Conservation (phyloP, 2,113 vertebrate species). For the Gymnorhina tibicen region DNA sequence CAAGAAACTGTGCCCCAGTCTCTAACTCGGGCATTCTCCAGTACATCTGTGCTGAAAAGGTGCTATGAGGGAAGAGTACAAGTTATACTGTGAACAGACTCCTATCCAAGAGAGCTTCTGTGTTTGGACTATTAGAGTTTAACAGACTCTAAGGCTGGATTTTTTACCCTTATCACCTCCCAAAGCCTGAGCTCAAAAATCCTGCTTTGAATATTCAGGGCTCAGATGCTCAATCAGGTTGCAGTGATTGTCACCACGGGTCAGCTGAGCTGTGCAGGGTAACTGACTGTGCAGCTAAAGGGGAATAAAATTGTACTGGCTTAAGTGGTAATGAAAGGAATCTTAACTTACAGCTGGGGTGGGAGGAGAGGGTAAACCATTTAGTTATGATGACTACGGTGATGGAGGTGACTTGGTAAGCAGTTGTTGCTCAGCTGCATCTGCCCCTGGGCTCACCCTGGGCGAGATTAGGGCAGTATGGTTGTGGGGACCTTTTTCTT, state of each 20-base stretch:
- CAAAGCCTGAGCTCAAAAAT: background rate
- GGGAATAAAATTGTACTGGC: background rate
- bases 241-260: fast-evolving
- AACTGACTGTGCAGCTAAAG: background rate
- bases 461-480: background rate
- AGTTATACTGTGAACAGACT: background rate
- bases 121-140: background rate
- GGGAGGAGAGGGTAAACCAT: background rate
- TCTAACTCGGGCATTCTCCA: background rate
- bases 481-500: background rate
- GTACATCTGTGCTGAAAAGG: background rate
- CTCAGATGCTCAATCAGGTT: fast-evolving
- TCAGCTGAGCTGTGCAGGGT: background rate
- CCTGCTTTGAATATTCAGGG: background rate
- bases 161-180: background rate
- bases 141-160: background rate
- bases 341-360: background rate
- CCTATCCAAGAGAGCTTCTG: background rate
- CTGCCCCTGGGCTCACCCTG: background rate
- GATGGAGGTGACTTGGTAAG: background rate
- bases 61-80: background rate
- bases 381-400: background rate
- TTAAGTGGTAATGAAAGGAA: background rate
- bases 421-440: background rate
- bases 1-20: background rate